Percentiles rank a stretch among this genome's conserved stretches.
Evolutionary conservation across 2,797 vertebrate species (phyloP).

Genomic region (Acropternis orthonyx): DNA sequence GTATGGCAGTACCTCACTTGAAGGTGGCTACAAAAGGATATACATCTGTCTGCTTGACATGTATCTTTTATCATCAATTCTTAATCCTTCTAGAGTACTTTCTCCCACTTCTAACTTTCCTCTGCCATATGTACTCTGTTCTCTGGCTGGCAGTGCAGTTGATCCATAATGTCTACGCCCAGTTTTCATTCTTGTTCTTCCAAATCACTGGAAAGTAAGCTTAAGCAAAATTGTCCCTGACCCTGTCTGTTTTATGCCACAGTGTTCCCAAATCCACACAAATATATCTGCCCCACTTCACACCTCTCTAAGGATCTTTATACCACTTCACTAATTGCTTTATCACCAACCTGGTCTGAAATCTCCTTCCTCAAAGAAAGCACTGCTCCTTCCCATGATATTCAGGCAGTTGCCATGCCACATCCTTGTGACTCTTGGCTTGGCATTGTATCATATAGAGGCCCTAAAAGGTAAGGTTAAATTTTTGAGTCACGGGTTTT

Average conservation of each 20-base stretch:
- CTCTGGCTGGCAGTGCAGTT: background rate
- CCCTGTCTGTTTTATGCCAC: background rate
- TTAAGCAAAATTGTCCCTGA: background rate
- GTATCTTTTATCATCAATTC: background rate
- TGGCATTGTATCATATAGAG: background rate
- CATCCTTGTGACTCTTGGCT: background rate
- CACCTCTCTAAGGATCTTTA: background rate
- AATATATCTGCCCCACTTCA: background rate
- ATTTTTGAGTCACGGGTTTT: background rate
- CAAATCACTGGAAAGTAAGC: background rate
- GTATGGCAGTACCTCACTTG: background rate
- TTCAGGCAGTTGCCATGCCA: fast-evolving
- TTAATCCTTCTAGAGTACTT: background rate
- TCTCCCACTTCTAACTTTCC: background rate
- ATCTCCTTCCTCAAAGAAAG: background rate
- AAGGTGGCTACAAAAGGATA: background rate
- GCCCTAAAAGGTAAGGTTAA: background rate
- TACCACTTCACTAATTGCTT: background rate
- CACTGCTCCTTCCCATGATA: background rate
- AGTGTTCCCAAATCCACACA: background rate
- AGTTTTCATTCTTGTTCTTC: background rate
- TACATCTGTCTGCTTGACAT: background rate
- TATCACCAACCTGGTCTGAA: background rate
- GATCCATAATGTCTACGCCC: background rate
- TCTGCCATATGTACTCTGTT: background rate